A percentile compares a stretch with the other conserved stretches of the same genome.
Conservation (phyloP, 2,797 vertebrate genomes). For the Danio choprae region DNA sequence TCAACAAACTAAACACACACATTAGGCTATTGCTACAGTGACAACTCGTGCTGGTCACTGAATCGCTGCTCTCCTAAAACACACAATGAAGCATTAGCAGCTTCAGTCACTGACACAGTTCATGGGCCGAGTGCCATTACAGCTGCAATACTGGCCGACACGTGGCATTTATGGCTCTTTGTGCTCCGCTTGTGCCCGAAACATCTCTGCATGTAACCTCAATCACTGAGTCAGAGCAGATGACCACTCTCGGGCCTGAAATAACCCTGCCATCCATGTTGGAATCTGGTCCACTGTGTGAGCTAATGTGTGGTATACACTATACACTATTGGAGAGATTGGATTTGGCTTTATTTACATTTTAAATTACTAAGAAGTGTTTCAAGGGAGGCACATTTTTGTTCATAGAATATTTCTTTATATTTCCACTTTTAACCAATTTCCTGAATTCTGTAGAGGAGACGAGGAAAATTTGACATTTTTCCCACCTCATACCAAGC, state of each 20-base stretch:
- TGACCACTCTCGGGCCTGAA: neutral
- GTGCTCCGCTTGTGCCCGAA: conserved; percentile 12
- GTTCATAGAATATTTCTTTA: no score
- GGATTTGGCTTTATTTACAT: neutral
- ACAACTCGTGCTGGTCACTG: conserved; percentile 48
- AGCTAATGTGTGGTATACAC: neutral
- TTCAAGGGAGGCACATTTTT: no score
- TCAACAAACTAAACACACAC: no score
- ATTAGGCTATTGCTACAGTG: conserved; percentile 14
- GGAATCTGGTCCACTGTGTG: neutral
- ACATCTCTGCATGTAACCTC: conserved; percentile 22
- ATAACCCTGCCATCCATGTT: conserved; percentile 4
- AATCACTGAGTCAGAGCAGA: conserved; percentile 7
- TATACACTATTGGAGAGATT: neutral
- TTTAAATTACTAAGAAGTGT: no score
- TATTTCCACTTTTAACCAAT: no score
- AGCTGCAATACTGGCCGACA: conserved; percentile 45
- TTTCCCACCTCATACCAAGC: no score
- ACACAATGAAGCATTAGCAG: conserved; percentile 57
- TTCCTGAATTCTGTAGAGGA: no score
- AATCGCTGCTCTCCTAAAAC: conserved; percentile 7
- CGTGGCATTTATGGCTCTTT: conserved; percentile 36
- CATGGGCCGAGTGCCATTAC: conserved; percentile 37
- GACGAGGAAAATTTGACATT: no score
- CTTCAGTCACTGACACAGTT: conserved; percentile 33